Conservation (phyloP, 2,888 invertebrate species). For the Drosophila atripex region DNA sequence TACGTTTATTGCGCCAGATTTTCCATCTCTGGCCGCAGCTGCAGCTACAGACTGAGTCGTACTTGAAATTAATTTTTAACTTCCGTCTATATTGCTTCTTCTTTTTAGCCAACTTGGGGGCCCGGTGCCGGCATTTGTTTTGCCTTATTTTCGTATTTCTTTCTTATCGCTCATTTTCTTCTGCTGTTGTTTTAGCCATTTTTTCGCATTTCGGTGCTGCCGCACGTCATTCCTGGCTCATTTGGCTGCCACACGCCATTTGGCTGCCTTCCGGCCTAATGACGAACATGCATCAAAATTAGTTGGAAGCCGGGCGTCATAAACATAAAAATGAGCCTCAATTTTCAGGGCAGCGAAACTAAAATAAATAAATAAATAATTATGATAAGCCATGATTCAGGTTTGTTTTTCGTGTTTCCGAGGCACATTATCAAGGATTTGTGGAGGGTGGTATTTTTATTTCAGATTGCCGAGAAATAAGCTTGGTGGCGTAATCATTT, state of each 20-base stretch:
- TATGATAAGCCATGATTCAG: slow-evolving; percentile 60
- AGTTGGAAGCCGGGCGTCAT: slow-evolving; percentile 43
- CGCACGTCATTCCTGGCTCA: slow-evolving; percentile 49
- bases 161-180: slow-evolving; percentile 29
- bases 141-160: slow-evolving; percentile 28
- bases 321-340: slow-evolving; percentile 49
- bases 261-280: slow-evolving; percentile 56
- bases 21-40: slow-evolving; percentile 45
- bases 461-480: slow-evolving; percentile 7
- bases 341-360: slow-evolving; percentile 42
- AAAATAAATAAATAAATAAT: slow-evolving; percentile 74
- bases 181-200: slow-evolving; percentile 20
- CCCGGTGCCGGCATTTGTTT: slow-evolving; percentile 23
- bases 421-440: slow-evolving; percentile 26
- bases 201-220: slow-evolving; percentile 3
- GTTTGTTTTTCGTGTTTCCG: slow-evolving; percentile 3
- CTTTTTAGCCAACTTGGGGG: slow-evolving; percentile 16
- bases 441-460: slow-evolving; percentile 9
- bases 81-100: slow-evolving; percentile 67
- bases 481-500: too few species aligned
- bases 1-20: slow-evolving; percentile 75
- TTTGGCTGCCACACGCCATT: slow-evolving; percentile 49
- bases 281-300: slow-evolving; percentile 72
- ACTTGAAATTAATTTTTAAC: slow-evolving; percentile 77
- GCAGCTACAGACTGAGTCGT: slow-evolving; percentile 55